Evolutionary conservation across 2,113 vertebrate genomes (phyloP), one percentile per base, ranked within the genome.

Genomic region (Chauna torquata): DNA sequence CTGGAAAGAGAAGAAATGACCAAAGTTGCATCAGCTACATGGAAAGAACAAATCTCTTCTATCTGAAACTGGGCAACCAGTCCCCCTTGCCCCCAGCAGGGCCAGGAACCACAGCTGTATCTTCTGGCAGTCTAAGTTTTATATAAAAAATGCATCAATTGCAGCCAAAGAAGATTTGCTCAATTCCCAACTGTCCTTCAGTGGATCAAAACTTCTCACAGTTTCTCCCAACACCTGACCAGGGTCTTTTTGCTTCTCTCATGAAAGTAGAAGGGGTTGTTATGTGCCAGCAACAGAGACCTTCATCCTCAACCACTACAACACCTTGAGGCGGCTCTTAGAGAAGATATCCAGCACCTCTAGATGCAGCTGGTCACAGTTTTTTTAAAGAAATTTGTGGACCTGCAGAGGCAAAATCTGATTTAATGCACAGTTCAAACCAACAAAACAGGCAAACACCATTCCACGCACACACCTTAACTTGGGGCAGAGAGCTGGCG

Each of bases 381-480:
- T 99, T 97, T 99, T 99, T 94, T 97, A 98, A 82, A 99, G 94
- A 93, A 99, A 99, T 59, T 99, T 99, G 95, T 99, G 99, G 68
- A 99, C 99, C 99, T 99, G 94, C 36, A 80, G 90, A 95, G 27
- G 11, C 69, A 97, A 90, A 92, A 8, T 59, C 62, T 92, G 38
- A 74, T 57, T 66, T 36, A 49, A 66, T 40, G 54, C 32, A 52
- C 36, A 4, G 5, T 19, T 42, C 34, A 81, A n/a, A 79, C 12
- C 16, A 52, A 27, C 36, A 57, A 58, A 12, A 28, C 34, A 89
- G 61, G 27, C 38, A 88, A 71, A 45, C 30, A 61, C 2, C 12
- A 30, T 19, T 76, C 27, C 36, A 57, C 12, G 16, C 61, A 90
- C 22, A 40, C 54, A 16, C 38, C 42, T 24, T 34, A 27, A 49